Percentiles rank a stretch among this genome's conserved stretches.
Evolutionary conservation across 2,113 vertebrate species (phyloP).

Genomic region (Coryphaenoides rupestris): DNA sequence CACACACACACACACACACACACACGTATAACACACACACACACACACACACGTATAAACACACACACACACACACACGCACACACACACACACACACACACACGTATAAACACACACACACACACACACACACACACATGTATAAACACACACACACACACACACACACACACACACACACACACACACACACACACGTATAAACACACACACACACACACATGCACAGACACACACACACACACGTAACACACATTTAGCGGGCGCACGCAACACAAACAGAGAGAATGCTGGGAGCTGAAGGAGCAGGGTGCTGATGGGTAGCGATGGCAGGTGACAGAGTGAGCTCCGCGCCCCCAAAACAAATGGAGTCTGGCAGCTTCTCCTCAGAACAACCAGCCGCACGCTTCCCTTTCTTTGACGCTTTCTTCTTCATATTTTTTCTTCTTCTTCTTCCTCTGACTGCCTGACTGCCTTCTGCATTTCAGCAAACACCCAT

Average conservation of each 20-base stretch:
- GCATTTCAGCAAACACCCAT: slow-evolving; percentile 63
- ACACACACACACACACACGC: slow-evolving; percentile 6
- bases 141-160: background rate
- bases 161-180: slow-evolving; percentile 3
- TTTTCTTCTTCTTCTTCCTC: slow-evolving; percentile 31
- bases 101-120: background rate
- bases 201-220: background rate
- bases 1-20: background rate
- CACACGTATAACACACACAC: background rate
- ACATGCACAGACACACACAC: too few relatives aligned
- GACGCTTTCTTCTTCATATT: background rate
- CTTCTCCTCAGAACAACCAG: slow-evolving; percentile 60
- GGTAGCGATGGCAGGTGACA: slow-evolving; percentile 63
- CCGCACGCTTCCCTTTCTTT: slow-evolving; percentile 47
- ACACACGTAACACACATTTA: background rate
- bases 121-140: background rate
- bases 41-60: slow-evolving; percentile 13
- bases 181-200: slow-evolving; percentile 6
- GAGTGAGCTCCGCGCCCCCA: slow-evolving; percentile 53
- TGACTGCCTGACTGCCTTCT: slow-evolving; percentile 60
- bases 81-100: background rate
- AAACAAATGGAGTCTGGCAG: slow-evolving; percentile 77
- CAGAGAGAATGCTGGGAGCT: slow-evolving; percentile 49
- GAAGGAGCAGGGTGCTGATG: slow-evolving; percentile 46
- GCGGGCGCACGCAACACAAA: too few relatives aligned